Base-by-base conservation (phyloP, 2,888 invertebrate species). In the Chaetoderma sp. region DNA sequence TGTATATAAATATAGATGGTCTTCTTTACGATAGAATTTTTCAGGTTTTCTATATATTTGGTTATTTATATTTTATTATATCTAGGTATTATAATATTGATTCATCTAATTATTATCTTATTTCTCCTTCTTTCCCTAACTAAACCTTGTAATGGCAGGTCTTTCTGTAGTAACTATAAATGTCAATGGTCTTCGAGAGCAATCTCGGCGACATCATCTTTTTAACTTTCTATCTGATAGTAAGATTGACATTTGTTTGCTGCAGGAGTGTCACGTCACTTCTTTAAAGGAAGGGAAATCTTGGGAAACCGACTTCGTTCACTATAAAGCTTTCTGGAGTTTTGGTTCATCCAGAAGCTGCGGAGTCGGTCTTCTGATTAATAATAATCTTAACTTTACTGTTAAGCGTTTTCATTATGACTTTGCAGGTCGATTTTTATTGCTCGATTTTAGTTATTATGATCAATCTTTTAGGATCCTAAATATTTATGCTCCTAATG, bases 401-500 rank as follows among this genome's bases (percentile, higher is more conserved):
- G 27, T 42, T 42, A 28, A 44, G 23, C 42, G 45, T 13, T 30
- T 58, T 27, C 16, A 42, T 42, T 25, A 10, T n/a, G 58, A 58
- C 27, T 25, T 27, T 23, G 58, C 42, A 10, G 58, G 58, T n/a
- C 23, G 58, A 13, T 25, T 42, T 21, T 1, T 58, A 8, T 58
- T 10, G 25, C 10, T 21, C 45, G 58, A 58, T 28, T 13, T 18
- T 44, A 18, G 6, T 4, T n/a, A 44, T 10, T 27, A 27, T 2
- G 32, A 52, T 28, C 28, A 32, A 16, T 16, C n/a, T 18, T 49
- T 60, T 23, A 27, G 60, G 16, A 32, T 60, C 4, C n/a, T 60
- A 8, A 32, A 18, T 49, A 28, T 60, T 10, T 60, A 60, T 49
- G 47, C 47, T n/a, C 60, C 60, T 18, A 30, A 45, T 49, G 27